Base-by-base conservation (phyloP, 1,140 invertebrate genomes). In the Trichonephila inaurata region DNA sequence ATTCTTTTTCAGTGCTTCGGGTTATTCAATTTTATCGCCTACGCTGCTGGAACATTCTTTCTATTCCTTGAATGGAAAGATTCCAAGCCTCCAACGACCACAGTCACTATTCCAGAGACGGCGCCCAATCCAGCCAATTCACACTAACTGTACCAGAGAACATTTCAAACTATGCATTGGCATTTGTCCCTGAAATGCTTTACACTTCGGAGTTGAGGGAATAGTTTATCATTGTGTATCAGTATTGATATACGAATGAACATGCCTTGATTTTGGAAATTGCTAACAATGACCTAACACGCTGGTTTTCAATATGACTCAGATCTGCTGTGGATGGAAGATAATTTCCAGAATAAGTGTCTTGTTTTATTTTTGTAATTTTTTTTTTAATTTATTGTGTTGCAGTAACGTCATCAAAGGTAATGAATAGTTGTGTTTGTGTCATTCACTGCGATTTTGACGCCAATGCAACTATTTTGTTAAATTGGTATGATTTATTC, bases 11-110 rank as follows among this genome's bases (percentile, higher is more conserved):
- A 98, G 97, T 96, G 97, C 33, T 98, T 98, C 95, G 98, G 97
- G 93, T 95, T 98, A 1, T 97, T 98, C 95, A 98, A 98, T 95
- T 97, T 97, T n/a, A 93, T 97, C 64, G 97, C 97, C 8, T 98
- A 98, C 95, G 97, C 96, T 4, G 97, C 97, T 69, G 97, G 97
- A 88, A 96, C 97, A 8, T 98, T 97, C 95, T 97, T 98, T 94
- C 96, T 98, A 81, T 98, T 97, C 96, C 95, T 97, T 90, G 97
- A 98, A 95, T 97, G 97, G 96, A 97, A 97, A 95, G 97, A 96
- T 94, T 94, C 94, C 19, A 94, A 83, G 72, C 87, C 82, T 0
- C 40, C 82, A 66, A 95, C 95, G 90, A 94, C 95, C 62, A 95
- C 82, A 1, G 82, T 62, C 33, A 81, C 89, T n/a, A 90, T 58